These are phyloP conservation scores for Poeciliopsis retropinna DNA, from an alignment of 2,113 vertebrate species.

Conservation along the genomic window DNA sequence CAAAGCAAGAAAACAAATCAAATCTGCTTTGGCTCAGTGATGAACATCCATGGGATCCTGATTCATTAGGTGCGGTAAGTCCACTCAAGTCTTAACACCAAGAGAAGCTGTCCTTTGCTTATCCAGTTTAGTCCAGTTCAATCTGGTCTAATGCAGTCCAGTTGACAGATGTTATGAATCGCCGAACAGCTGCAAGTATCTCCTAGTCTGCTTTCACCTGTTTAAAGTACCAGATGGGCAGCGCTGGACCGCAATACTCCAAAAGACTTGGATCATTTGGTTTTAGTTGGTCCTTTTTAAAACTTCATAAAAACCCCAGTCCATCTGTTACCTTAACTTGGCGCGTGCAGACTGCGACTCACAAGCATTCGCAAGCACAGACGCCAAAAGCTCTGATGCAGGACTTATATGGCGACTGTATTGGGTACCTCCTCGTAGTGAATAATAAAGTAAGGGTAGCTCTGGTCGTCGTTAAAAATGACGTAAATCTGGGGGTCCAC, in stretches of 20 bases:
- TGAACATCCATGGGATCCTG: conserved; percentile 25
- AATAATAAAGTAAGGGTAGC: conserved; percentile 98
- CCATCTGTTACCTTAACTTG: conserved; percentile 6
- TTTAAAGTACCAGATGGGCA: conserved; percentile 36
- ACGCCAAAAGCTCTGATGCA: conserved; percentile 23
- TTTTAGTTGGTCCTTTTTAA: conserved; percentile 15
- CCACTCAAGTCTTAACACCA: conserved; percentile 29
- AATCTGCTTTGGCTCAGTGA: conserved; percentile 8
- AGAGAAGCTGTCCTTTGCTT: conserved; percentile 36
- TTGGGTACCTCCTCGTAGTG: conserved; percentile 96
- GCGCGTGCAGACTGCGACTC: conserved; percentile 13
- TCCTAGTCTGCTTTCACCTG: conserved; percentile 34
- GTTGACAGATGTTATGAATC: conserved; percentile 17
- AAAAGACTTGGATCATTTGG: conserved; percentile 3
- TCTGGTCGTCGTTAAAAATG: conserved; percentile 99
- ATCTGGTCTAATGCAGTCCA: conserved; percentile 30
- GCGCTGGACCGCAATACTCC: conserved; percentile 11
- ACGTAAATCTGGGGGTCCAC: conserved; percentile 99
- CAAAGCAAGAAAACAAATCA: conserved; percentile 23
- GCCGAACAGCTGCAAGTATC: conserved; percentile 40
- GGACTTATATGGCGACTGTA: conserved; percentile 88
- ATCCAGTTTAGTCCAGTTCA: conserved; percentile 59
- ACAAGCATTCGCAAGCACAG: conserved; percentile 40
- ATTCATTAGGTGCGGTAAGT: conserved; percentile 24
- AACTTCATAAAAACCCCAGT: conserved; percentile 18